Base-by-base conservation (phyloP, 2,888 invertebrate genomes). In the Aproaerema taeniolella region DNA sequence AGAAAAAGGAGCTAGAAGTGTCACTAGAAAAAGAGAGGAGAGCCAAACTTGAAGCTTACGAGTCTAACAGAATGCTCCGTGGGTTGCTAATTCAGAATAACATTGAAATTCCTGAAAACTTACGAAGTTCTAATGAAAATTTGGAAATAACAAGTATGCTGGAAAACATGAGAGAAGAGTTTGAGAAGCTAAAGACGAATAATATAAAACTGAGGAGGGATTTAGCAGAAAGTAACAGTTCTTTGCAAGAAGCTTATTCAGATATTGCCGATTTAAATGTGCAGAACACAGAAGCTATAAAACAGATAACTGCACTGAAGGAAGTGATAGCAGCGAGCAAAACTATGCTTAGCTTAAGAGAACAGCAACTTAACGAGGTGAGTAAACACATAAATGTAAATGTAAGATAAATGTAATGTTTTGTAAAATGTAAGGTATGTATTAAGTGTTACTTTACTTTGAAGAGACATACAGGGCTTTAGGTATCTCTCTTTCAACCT, bases 261-360 rank as follows among this genome's bases (percentile, higher is more conserved):
- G 92, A 93, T 60, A 90, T 93, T 52, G 75, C 92, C 25, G 89
- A 91, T 41, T 77, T 93, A 48, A 91, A 91, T 53, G 85, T 87
- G 13, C 91, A 93, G 57, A 87, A 91, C 41, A 88, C 88, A 15
- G 91, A 91, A 51, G 90, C 92, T 16, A 87, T 89, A 33, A 89
- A 89, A 46, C 93, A 93, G 63, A 92, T 95, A 8, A 83, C 79
- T 29, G 91, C 92, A 0, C 70, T 95, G 13, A 93, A 93, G 67
- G 93, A 94, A 67, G 91, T 95, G 0, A 90, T 93, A 20, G 78
- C 89, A 13, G 91, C 93, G 7, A 92, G 92, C 55, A 93, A 94
- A 61, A 91, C 92, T 52, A 90, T 93, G 88, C 82, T 95, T 35
- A 79, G 80, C 36, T 89, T 92, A 39, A 89, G 95, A 41, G 95